phyloP scores from a whole-genome alignment of 2,113 vertebrate species.

The Mormyrus lacerda region DNA sequence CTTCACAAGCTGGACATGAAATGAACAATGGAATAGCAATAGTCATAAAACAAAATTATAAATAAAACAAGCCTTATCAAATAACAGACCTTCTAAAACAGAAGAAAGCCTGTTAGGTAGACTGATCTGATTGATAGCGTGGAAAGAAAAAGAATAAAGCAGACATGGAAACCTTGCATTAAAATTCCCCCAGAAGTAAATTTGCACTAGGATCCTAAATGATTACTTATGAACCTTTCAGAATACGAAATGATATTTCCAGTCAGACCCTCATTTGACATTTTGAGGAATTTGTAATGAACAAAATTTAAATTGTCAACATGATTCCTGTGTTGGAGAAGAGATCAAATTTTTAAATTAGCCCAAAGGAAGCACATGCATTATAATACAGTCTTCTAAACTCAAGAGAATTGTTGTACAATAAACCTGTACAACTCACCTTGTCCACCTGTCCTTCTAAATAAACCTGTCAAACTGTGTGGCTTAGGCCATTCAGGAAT shows the following conservation, averaged over 20 bases:
- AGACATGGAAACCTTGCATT: neutral
- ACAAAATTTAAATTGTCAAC: neutral
- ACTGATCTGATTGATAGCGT: neutral
- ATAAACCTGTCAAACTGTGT: neutral
- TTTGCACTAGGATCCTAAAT: neutral
- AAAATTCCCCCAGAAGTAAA: neutral
- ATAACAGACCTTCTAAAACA: neutral
- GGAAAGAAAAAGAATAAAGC: neutral
- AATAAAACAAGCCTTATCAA: neutral
- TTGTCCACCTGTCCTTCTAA: neutral
- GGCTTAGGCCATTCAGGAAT: neutral
- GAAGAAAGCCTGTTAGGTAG: neutral
- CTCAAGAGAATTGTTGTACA: neutral
- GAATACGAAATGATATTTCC: neutral
- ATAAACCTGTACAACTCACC: neutral
- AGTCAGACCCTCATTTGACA: neutral
- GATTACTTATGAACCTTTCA: neutral
- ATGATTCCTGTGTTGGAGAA: neutral
- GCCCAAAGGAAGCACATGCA: neutral
- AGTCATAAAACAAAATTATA: neutral
- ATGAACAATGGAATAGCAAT: neutral
- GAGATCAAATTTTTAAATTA: neutral
- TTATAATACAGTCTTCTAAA: neutral
- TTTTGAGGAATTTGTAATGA: neutral
- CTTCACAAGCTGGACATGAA: neutral